A percentile compares a stretch with the other conserved stretches of the same genome.
Evolutionary conservation across 2,113 vertebrate species (phyloP).

Genomic region (Antechinus stuartii): DNA sequence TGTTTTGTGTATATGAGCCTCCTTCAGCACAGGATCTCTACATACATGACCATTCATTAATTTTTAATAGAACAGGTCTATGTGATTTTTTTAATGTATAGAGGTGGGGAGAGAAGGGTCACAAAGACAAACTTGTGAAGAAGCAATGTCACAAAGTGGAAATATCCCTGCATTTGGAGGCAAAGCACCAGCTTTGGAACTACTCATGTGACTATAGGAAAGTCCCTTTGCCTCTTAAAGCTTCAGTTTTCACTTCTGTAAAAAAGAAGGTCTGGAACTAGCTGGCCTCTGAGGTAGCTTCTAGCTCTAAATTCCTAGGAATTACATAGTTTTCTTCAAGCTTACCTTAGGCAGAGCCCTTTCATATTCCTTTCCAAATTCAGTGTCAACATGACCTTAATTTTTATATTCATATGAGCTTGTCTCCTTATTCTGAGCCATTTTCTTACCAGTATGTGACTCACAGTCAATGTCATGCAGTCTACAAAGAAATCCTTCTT

Average conservation of each 20-base stretch:
- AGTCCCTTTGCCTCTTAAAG: neutral
- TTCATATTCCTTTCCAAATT: neutral
- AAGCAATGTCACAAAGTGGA: neutral
- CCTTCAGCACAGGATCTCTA: neutral
- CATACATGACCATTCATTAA: neutral
- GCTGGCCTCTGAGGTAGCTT: neutral
- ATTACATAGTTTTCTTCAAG: neutral
- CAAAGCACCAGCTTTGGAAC: neutral
- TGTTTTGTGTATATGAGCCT: neutral
- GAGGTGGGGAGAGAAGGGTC: neutral
- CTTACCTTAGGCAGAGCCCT: neutral
- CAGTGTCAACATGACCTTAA: slow-evolving; percentile 3
- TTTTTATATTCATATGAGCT: neutral
- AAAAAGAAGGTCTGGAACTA: neutral
- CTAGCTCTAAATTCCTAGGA: neutral
- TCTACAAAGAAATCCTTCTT: neutral
- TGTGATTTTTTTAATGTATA: neutral
- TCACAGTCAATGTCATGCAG: neutral
- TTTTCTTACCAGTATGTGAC: neutral
- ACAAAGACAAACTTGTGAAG: neutral
- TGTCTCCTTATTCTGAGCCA: neutral
- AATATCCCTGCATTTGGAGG: neutral
- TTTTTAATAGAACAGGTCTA: neutral
- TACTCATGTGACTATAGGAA: neutral
- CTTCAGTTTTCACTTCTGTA: neutral